Evolutionary conservation across 1,140 invertebrate species (phyloP).

Genomic region (Leptopilina clavipes): DNA sequence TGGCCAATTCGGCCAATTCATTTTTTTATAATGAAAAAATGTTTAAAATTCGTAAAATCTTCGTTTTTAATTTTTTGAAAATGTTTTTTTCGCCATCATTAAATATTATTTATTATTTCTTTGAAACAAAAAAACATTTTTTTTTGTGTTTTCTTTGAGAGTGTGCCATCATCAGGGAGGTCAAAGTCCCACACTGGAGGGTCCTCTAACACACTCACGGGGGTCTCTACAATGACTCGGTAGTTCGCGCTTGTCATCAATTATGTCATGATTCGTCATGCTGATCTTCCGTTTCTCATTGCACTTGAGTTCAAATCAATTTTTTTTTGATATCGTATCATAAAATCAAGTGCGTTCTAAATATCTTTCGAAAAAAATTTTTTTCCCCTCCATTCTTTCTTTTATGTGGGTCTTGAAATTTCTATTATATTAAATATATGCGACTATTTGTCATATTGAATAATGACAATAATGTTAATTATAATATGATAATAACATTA

Average conservation of each 20-base stretch:
- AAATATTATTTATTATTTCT: neutral
- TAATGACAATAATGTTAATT: too few species aligned
- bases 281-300: slow-evolving; percentile 19
- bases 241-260: slow-evolving; percentile 30
- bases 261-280: slow-evolving; percentile 28
- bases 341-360: neutral
- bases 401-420: too few species aligned
- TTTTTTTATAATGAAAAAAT: too few species aligned
- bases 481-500: too few species aligned
- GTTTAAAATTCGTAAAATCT: too few species aligned
- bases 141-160: neutral
- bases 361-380: neutral
- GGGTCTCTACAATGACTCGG: slow-evolving; percentile 21
- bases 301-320: slow-evolving; percentile 11
- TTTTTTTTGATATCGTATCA: neutral
- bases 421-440: too few species aligned
- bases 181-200: slow-evolving; percentile 1
- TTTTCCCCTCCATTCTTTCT: neutral
- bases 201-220: neutral
- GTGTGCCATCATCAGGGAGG: neutral
- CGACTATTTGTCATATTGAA: too few species aligned
- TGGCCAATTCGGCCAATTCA: too few species aligned
- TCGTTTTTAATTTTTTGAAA: too few species aligned
- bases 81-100: too few species aligned
- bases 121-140: neutral